Base-by-base conservation (phyloP, 2,888 invertebrate genomes). In the Metallyticus violacea region DNA sequence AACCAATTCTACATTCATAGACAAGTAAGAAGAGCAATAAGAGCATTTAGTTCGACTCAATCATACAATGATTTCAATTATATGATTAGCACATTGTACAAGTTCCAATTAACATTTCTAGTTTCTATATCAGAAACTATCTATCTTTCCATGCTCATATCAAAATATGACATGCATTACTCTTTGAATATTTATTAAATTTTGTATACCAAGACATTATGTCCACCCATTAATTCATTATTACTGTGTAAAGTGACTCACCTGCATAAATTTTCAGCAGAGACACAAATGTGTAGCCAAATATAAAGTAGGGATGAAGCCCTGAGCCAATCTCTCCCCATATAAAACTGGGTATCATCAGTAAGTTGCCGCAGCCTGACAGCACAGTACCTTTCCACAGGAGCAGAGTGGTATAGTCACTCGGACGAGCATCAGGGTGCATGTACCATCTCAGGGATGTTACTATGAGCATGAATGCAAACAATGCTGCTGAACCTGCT, bases 201-300 rank as follows among this genome's bases (percentile, higher is more conserved):
- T n/a, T 7, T 78, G 25, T n/a, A n/a, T n/a, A n/a, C n/a, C n/a
- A n/a, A n/a, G n/a, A n/a, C n/a, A 78, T 78, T 79, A 5, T 26
- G 26, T 6, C 6, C 79, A 9, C 6, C 15, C 6, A 25, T n/a
- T n/a, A n/a, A n/a, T 78, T 78, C 6, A n/a, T 7, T 78, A 78
- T n/a, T 15, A 79, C 6, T 15, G 62, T 83, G 7, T 28, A 29
- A 4, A 9, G 22, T 1, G 3, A 22, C 83, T 83, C 9, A 95
- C 95, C 95, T 89, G 94, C 94, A 90, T 95, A 94, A 0, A 95
- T 94, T 87, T 94, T 93, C 62, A 94, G 91, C 87, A 95, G 93
- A 1, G 95, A 94, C 9, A 95, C 92, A 26, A 94, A 92, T 85
- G 94, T 94, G 90, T 96, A 96, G 0, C 93, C 92, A 87, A 94